Conservation (phyloP, 1,140 invertebrate species). For the Ericerus pela region DNA sequence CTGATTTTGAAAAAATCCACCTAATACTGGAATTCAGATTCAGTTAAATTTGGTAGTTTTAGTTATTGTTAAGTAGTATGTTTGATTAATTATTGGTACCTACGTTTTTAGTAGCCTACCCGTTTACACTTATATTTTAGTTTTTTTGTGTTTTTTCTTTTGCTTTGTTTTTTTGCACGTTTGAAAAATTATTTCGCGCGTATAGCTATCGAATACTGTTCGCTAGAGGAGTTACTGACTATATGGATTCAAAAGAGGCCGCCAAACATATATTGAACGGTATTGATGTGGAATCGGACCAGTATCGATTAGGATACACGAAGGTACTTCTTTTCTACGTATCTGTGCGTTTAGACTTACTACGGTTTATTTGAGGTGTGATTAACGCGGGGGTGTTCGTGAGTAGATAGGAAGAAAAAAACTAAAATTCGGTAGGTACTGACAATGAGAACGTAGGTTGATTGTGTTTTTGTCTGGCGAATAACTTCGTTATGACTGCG, state of each 20-base stretch:
- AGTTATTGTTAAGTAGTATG: too few species aligned
- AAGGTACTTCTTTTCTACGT: constrained; percentile 51
- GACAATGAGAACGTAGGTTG: too few species aligned
- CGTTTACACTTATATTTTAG: background rate
- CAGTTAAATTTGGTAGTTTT: too few species aligned
- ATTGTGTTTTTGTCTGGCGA: too few species aligned
- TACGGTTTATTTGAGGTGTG: too few species aligned
- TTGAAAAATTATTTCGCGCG: constrained; percentile 24
- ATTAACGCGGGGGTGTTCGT: too few species aligned
- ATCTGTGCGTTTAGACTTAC: too few species aligned
- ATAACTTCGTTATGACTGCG: too few species aligned
- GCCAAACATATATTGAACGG: constrained; percentile 75
- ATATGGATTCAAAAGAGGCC: constrained; percentile 62
- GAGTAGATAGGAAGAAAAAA: too few species aligned
- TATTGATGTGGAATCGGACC: constrained; percentile 70
- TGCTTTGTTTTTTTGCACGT: background rate
- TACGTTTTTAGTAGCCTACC: too few species aligned
- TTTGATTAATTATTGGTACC: too few species aligned
- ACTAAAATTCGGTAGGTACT: too few species aligned
- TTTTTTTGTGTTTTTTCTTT: background rate
- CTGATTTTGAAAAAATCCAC: background rate
- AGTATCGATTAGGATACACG: constrained; percentile 88
- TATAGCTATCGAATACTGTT: constrained; percentile 88
- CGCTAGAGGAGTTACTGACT: constrained; percentile 56
- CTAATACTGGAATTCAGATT: background rate